These are phyloP conservation scores for Alosa alosa DNA, from an alignment of 2,113 vertebrate species.

Conservation along the genomic window DNA sequence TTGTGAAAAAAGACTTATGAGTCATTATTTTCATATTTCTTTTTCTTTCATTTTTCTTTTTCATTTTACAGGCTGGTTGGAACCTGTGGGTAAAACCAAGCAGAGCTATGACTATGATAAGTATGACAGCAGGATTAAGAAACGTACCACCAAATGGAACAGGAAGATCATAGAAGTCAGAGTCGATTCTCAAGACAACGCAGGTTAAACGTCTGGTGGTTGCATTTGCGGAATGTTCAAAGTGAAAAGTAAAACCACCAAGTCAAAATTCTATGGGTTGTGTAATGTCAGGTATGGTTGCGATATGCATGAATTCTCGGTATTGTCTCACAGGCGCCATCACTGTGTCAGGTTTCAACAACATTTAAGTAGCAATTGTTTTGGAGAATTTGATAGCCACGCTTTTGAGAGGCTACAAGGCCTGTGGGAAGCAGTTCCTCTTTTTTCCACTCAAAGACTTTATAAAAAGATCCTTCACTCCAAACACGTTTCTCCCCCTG, in stretches of 20 bases:
- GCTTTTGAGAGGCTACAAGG: background rate
- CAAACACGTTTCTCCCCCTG: slow-evolving; percentile 27
- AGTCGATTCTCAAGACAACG: background rate
- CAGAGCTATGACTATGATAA: too few species aligned
- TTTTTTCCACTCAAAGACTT: slow-evolving; percentile 17
- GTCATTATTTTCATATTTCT: too few species aligned
- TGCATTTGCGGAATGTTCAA: slow-evolving; percentile 3
- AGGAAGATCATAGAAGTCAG: background rate
- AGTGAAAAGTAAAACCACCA: background rate
- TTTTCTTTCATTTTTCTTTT: too few species aligned
- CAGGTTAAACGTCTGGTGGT: background rate
- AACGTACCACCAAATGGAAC: background rate
- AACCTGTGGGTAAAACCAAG: too few species aligned
- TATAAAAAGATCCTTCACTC: slow-evolving; percentile 18
- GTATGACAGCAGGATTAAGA: background rate
- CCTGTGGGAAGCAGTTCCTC: slow-evolving; percentile 54
- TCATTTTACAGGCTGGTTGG: too few species aligned
- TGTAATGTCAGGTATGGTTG: slow-evolving; percentile 23
- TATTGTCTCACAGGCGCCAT: slow-evolving; percentile 33
- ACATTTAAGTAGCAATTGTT: slow-evolving; percentile 62
- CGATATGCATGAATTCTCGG: slow-evolving; percentile 36
- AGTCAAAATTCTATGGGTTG: background rate
- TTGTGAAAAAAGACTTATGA: too few species aligned
- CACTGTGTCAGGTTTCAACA: slow-evolving; percentile 23
- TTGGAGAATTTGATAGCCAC: slow-evolving; percentile 58